Percentiles rank a stretch among this genome's conserved stretches.
Evolutionary conservation across 2,113 vertebrate species (phyloP).

Genomic region (Crotalus helleri): DNA sequence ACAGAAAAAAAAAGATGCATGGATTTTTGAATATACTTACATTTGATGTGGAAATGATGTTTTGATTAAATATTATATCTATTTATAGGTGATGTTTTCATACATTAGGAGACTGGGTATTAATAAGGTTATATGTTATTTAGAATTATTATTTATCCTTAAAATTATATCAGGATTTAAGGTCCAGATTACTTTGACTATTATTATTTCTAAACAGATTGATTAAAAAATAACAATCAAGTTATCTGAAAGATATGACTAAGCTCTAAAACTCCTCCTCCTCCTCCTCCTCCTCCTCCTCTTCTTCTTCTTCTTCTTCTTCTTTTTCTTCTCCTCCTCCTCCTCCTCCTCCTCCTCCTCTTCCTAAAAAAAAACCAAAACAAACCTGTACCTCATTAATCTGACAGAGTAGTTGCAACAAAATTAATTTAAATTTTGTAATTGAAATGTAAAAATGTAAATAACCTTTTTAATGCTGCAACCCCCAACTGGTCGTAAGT

Average conservation of each 20-base stretch:
- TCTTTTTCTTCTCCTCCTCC: accelerated
- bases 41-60: not conserved
- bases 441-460: slow-evolving; percentile 8
- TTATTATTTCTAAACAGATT: not conserved
- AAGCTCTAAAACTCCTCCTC: slow-evolving; percentile 1
- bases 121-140: not conserved
- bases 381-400: slow-evolving; percentile 7
- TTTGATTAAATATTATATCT: not conserved
- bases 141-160: not conserved
- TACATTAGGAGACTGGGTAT: not conserved
- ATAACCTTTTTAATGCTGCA: not conserved
- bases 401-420: not conserved
- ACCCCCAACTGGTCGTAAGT: too few relatives aligned
- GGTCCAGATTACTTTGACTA: not conserved
- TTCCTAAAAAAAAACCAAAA: not conserved
- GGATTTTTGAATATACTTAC: not conserved
- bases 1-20: not conserved
- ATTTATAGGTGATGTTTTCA: not conserved
- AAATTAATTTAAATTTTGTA: not conserved
- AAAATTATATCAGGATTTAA: not conserved
- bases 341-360: too few relatives aligned
- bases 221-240: slow-evolving; percentile 26
- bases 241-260: slow-evolving; percentile 23
- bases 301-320: too few relatives aligned
- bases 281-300: too few relatives aligned